Evolutionary conservation across 1,140 invertebrate genomes (phyloP).

Genomic region (Bradynema listronoti): DNA sequence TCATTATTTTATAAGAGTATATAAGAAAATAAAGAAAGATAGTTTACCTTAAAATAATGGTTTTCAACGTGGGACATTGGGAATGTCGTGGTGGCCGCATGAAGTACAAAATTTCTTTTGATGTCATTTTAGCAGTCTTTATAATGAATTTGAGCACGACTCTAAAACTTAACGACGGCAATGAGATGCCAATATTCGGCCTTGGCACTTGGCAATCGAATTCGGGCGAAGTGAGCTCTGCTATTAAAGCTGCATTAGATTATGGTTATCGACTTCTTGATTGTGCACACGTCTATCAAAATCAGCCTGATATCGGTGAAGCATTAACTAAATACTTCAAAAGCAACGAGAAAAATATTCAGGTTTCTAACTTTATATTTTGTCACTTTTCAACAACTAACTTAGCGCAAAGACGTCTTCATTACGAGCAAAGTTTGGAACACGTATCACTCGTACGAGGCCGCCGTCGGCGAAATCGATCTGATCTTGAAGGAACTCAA

Average conservation of each 20-base stretch:
- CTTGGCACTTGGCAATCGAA: conserved; percentile 75
- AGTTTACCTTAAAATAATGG: too few relatives aligned
- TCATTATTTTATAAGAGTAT: too few relatives aligned
- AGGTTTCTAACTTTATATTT: not conserved
- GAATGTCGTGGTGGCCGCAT: too few relatives aligned
- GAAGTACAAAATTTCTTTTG: too few relatives aligned
- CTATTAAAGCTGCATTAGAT: conserved; percentile 73
- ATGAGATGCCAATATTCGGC: too few relatives aligned
- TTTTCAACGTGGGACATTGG: too few relatives aligned
- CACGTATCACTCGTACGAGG: conserved; percentile 60
- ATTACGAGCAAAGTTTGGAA: conserved; percentile 66
- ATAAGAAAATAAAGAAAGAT: too few relatives aligned
- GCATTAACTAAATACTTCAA: conserved; percentile 69
- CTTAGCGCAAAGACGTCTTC: conserved; percentile 76
- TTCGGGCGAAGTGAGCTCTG: conserved; percentile 68
- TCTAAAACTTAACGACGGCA: too few relatives aligned
- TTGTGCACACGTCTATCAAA: conserved; percentile 75
- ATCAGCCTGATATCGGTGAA: conserved; percentile 75
- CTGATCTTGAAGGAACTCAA: conserved; percentile 25
- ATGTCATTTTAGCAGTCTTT: too few relatives aligned
- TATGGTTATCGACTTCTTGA: conserved; percentile 82
- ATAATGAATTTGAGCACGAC: too few relatives aligned
- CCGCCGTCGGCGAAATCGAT: conserved; percentile 57
- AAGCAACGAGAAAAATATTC: conserved; percentile 62
- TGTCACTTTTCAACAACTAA: conserved; percentile 42